Base-by-base conservation (phyloP, 2,797 vertebrate species). In the Chelon labrosus region DNA sequence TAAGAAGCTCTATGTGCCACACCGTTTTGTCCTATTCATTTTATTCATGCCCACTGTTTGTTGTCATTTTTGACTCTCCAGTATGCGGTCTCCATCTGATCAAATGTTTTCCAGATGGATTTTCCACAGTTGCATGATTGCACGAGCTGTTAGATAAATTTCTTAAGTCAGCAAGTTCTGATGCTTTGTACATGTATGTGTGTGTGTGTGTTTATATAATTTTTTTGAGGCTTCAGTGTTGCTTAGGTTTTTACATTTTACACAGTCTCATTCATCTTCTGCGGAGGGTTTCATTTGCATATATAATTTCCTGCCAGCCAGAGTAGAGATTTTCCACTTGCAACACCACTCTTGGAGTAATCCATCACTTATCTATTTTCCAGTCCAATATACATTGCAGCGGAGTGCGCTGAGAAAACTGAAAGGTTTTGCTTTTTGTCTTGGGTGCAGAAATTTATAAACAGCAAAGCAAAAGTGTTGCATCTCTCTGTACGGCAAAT, bases 341-440 rank as follows among this genome's bases (percentile, higher is more conserved):
- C 60, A 77, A 65, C 83, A 83, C 66, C 53, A 56, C 53, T n/a
- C 61, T 50, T 72, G 44, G 19, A 77, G 87, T 77, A 84, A 88
- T 89, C 79, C 70, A 83, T 90, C 79, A 81, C 62, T 75, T 89
- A 88, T 90, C 80, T 70, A 84, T 87, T 89, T 68, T 79, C 53
- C 66, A 63, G 71, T 79, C 72, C 60, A 53, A 79, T 63, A 25
- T 68, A 76, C 47, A 57, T 51, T 65, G 16, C 69, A 38, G 38
- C 19, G 35, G 10, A 13, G 50, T 52, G 35, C 47, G 31, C 10
- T 19, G 19, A 16, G 22, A 59, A 61, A 67, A 65, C n/a, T 57
- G 64, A 81, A 61, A 22, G 53, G 55, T 7, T 3, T 39, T 22
- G n/a, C 20, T 49, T 75, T 79, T 68, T 72, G 66, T 80, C 42